Base-by-base conservation (phyloP, 2,888 invertebrate genomes). In the Temnothorax unifasciatus region DNA sequence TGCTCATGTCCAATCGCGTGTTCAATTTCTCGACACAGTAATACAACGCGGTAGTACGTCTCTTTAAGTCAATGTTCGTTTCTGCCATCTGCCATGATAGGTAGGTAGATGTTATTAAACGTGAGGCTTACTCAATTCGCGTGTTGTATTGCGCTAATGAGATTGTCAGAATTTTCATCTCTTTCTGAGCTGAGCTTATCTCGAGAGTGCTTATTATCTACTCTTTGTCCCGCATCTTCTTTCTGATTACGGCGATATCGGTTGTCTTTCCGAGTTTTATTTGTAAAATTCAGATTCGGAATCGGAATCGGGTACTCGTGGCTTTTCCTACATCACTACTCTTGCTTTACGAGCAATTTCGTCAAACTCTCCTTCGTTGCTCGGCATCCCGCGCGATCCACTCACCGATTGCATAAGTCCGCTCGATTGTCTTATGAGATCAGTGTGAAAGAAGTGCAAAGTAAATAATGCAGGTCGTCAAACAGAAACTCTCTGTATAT, bases 321-420 rank as follows among this genome's bases (percentile, higher is more conserved):
- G 34, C 5, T 50, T 38, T n/a, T 38, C 3, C 25, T 29, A 54
- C 25, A 44, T 66, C 29, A 25, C 13, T 54, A 25, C 54, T 66
- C 29, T 57, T 29, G 29, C 54, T 29, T 66, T 68, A 44, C 18
- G 50, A 41, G 13, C 41, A 29, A 11, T 66, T 77, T 77, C 41
- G n/a, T 77, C 54, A 66, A 66, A 29, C 25, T 66, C 34, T 83
- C 64, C 76, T 66, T 69, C 68, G 47, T 79, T 71, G 74, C 74
- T 52, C 29, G 41, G 52, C 71, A 73, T 82, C 84, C 79, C 83
- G 83, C 83, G 77, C 74, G 85, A 89, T 85, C 71, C 79, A 76
- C 66, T 86, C 81, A 84, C 63, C 50, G 77, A 50, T 88, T 89
- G 79, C 89, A 41, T 74, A 88, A 88, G 11, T 21, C 9, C 50